Conservation (phyloP, 2,797 vertebrate genomes). For the Melanotaenia boesemani region DNA sequence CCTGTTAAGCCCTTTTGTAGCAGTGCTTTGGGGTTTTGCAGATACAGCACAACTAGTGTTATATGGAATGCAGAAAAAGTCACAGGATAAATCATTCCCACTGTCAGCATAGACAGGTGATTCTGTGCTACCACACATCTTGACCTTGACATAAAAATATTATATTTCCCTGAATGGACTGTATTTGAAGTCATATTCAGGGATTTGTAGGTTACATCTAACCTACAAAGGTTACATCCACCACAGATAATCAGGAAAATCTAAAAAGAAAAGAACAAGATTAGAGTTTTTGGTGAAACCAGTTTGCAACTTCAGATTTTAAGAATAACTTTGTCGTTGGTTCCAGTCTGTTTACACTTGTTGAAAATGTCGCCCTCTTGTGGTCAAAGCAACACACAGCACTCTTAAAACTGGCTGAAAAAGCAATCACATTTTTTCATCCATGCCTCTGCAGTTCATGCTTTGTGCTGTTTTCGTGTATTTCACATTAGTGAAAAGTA, state of each 20-base stretch:
- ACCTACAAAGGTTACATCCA: too few relatives aligned
- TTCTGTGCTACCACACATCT: background rate
- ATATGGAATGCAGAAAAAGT: constrained; percentile 1
- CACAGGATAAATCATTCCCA: background rate
- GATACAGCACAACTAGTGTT: background rate
- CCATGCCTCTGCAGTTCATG: too few relatives aligned
- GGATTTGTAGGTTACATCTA: constrained; percentile 1
- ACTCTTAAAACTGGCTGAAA: background rate
- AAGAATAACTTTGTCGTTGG: background rate
- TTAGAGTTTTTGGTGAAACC: background rate
- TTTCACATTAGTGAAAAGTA: background rate
- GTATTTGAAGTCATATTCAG: background rate
- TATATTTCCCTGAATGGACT: background rate
- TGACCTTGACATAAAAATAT: constrained; percentile 15
- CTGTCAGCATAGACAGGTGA: background rate
- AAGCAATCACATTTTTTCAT: too few relatives aligned
- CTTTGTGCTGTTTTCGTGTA: background rate
- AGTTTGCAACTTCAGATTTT: background rate
- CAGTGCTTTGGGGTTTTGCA: constrained; percentile 9
- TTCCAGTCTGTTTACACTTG: background rate
- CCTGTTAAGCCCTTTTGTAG: constrained; percentile 2
- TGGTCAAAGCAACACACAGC: constrained; percentile 39
- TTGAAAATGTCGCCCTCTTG: constrained; percentile 69
- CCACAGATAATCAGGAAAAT: background rate
- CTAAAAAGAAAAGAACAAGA: background rate